Percentiles rank a stretch among this genome's conserved stretches.
phyloP scores from a whole-genome alignment of 2,888 invertebrate species.

The Phaonia tiefii region DNA sequence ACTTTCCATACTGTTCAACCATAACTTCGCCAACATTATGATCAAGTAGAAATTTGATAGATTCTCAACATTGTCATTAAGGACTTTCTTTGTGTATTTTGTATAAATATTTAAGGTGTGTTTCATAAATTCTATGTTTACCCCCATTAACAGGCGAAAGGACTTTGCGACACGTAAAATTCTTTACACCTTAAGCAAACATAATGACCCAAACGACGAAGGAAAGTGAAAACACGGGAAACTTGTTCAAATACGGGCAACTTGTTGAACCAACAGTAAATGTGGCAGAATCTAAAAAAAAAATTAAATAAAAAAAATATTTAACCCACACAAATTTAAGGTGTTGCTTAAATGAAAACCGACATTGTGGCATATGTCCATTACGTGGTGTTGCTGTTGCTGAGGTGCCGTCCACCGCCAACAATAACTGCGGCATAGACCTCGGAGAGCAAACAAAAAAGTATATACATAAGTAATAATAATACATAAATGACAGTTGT shows the following conservation, averaged over 20 bases:
- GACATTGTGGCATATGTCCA: conserved; percentile 21
- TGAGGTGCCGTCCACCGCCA: not conserved
- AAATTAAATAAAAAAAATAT: too few relatives aligned
- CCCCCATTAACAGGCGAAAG: conserved; percentile 23
- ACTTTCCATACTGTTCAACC: conserved; percentile 14
- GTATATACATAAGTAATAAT: not conserved
- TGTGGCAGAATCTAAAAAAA: too few relatives aligned
- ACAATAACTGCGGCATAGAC: not conserved
- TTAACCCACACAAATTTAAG: conserved; percentile 47
- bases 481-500: conserved; percentile 4
- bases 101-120: conserved; percentile 55
- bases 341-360: conserved; percentile 55
- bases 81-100: conserved; percentile 14
- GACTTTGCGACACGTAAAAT: conserved; percentile 44
- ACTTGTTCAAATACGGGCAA: conserved; percentile 1
- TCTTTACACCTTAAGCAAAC: conserved; percentile 59
- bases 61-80: conserved; percentile 9
- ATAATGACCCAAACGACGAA: not conserved
- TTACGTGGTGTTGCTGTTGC: not conserved
- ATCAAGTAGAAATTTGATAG: conserved; percentile 18
- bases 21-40: not conserved
- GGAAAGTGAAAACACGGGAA: not conserved
- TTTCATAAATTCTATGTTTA: conserved; percentile 46
- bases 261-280: conserved; percentile 50
- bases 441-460: not conserved